Base-by-base conservation (phyloP, 2,888 invertebrate species). In the Volucella zonaria region DNA sequence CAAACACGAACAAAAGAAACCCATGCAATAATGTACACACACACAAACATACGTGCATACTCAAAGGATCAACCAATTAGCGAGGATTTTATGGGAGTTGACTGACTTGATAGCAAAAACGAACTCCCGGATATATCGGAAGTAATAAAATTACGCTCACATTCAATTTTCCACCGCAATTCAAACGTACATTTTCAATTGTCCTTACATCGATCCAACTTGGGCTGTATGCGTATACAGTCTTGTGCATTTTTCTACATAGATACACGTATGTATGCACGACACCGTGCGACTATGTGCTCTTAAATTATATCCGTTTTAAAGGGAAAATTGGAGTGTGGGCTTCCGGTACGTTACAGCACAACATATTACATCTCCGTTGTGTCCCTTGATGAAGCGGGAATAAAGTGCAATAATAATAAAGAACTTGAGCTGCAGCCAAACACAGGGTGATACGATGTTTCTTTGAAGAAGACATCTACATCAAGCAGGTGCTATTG, bases 261-360 rank as follows among this genome's bases (percentile, higher is more conserved):
- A 52, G 62, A 2, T 31, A 6, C 6, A 31, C 6, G 1, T 31
- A 23, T 23, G 23, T 23, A 23, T 23, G 23, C 3, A 23, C 23
- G 23, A n/a, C n/a, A 2, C 18, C 1, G 2, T 2, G 1, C 1
- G 18, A 23, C 3, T 1, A 3, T 31, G 6, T 6, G 31, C 31
- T 31, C 31, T 31, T 31, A 73, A 85, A 81, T 85, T 73, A 85
- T 76, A 80, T 85, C 71, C 75, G 80, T 85, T 52, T 76, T 51
- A 83, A 66, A 52, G 18, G 66, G 18, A 71, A 70, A 79, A 78
- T 79, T 74, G 74, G 79, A 75, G 74, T 61, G 52, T 61, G 52
- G 62, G 42, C 75, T 70, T 70, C 83, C 74, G 78, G 61, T 31
- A 15, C 31, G 38, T 56, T n/a, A 8, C 49, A 43, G 14, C 56